Evolutionary conservation across 1,140 invertebrate genomes (phyloP), one percentile per base, ranked within the genome.

Genomic region (Drosophila virilis): DNA sequence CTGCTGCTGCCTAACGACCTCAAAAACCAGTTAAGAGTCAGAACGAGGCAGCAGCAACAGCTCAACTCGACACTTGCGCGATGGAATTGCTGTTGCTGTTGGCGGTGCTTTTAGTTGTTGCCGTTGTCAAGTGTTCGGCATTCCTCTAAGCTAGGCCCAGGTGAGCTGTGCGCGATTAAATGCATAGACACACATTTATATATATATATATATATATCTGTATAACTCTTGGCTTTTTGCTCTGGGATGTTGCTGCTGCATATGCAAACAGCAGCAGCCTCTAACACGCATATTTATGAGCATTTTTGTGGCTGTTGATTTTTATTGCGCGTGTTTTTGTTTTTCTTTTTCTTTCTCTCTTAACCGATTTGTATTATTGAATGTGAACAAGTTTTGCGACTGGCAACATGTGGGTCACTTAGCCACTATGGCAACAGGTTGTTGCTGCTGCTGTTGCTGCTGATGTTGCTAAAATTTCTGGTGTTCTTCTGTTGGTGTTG

Each of bases 341-440:
- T 13, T 45, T 48, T 52, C 35, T 64, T 15, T 52, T 46, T 66
- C 52, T 59, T n/a, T 60, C 50, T 43, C 61, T 76, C 43, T 74
- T 65, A 66, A 66, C 28, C 65, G 65, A 78, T 78, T 78, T 78
- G 71, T 74, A 66, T 75, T 78, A 78, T 78, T 78, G 71, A 78
- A 78, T 78, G 72, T 75, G 72, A 75, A 78, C 76, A 78, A 78
- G 76, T 78, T 78, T 78, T 78, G 76, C 58, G 72, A 60, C 61
- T 64, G 72, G 60, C 61, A 70, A 57, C 77, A 78, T 78, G 77
- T 78, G 77, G 77, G 77, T 78, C 77, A 78, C 77, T 78, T 78
- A 78, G 72, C 77, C 77, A 78, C 67, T 78, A 75, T 76, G 73
- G 73, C 77, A 78, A 78, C 77, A 78, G 73, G 77, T 78, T 78